phyloP scores from a whole-genome alignment of 2,888 invertebrate genomes.

The Dryomyza anilis region DNA sequence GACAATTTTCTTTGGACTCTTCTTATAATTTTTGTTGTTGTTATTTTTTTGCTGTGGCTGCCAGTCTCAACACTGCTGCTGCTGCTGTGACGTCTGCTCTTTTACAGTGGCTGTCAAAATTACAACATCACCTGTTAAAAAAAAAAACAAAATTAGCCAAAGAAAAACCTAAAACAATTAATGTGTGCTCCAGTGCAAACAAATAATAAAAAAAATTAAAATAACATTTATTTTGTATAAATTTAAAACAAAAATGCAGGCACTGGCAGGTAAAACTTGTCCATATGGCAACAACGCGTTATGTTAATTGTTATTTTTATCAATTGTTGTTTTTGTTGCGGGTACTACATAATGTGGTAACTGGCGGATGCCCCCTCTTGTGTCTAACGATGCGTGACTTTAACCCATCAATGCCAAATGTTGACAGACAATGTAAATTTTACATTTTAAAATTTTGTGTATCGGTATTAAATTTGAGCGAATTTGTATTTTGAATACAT shows the following conservation, averaged over 20 bases:
- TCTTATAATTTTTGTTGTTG: not conserved
- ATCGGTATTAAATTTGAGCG: too few species aligned
- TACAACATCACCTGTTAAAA: not conserved
- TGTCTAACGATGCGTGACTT: too few species aligned
- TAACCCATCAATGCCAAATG: too few species aligned
- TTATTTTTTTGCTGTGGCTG: not conserved
- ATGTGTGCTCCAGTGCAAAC: not conserved
- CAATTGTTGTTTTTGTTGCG: not conserved
- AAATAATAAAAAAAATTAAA: constrained; percentile 1
- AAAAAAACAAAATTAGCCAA: not conserved
- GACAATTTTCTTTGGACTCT: too few species aligned
- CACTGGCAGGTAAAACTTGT: too few species aligned
- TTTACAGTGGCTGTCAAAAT: not conserved
- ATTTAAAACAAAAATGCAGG: too few species aligned
- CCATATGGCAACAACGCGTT: too few species aligned
- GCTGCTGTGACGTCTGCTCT: too few species aligned
- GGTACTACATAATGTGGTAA: not conserved
- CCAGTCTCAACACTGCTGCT: too few species aligned
- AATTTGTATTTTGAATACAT: too few species aligned
- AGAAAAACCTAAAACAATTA: not conserved
- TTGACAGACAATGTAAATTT: too few species aligned
- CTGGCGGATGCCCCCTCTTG: not conserved
- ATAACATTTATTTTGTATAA: not conserved
- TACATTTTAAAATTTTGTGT: too few species aligned
- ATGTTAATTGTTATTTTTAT: not conserved